These are phyloP conservation scores for Sibirionetta formosa DNA, from an alignment of 2,797 vertebrate species.

Conservation along the genomic window DNA sequence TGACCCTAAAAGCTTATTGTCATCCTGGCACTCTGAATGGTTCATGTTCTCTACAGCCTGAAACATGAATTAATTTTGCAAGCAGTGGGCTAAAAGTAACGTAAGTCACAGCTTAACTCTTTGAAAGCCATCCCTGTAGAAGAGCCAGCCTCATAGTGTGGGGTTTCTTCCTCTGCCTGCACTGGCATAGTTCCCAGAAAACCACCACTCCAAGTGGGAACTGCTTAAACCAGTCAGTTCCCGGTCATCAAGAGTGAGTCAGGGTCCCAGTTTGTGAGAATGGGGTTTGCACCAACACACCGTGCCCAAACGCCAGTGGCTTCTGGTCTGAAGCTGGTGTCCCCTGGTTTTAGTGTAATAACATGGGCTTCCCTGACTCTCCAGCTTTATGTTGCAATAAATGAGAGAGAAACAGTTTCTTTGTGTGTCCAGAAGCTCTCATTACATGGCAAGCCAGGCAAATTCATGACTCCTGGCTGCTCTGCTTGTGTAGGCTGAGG, in stretches of 20 bases:
- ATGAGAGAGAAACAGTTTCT: background rate
- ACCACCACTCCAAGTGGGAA: background rate
- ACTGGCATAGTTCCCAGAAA: background rate
- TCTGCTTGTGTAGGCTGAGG: slow-evolving; percentile 11
- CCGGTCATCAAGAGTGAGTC: background rate
- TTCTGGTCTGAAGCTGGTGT: background rate
- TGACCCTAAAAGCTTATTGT: slow-evolving; percentile 45
- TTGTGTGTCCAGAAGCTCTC: background rate
- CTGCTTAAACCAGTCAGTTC: background rate
- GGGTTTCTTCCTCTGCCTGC: background rate
- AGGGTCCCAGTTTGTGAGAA: background rate
- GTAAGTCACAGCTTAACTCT: slow-evolving; percentile 44
- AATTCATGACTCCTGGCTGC: background rate
- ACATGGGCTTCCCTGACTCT: background rate
- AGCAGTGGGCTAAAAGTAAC: slow-evolving; percentile 38
- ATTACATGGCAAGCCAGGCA: background rate
- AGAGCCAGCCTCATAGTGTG: background rate
- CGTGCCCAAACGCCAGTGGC: background rate
- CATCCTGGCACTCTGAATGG: slow-evolving; percentile 10
- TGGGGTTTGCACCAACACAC: background rate
- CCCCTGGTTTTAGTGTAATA: background rate
- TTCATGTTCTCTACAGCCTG: slow-evolving; percentile 9
- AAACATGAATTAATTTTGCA: slow-evolving; percentile 55
- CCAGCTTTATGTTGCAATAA: background rate
- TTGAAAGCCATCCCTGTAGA: background rate